Conservation (phyloP, 2,797 vertebrate species). For the Cichlasoma orientale region DNA sequence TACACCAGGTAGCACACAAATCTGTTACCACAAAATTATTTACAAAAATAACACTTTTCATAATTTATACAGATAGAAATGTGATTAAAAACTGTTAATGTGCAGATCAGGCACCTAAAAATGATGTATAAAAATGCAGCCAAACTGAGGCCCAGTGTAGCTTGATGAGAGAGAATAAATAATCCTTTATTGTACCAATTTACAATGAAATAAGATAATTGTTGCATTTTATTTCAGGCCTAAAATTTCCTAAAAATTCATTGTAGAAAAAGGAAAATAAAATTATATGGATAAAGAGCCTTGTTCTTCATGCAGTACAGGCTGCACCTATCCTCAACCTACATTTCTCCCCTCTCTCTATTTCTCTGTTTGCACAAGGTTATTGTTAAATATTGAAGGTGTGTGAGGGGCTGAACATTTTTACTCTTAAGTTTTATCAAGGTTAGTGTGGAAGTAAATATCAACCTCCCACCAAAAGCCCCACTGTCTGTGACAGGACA, state of each 20-base stretch:
- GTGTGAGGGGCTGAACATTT: slow-evolving; percentile 3
- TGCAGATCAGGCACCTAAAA: slow-evolving; percentile 29
- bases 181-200: not conserved
- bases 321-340: slow-evolving; percentile 55
- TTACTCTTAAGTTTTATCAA: slow-evolving; percentile 12
- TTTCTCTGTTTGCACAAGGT: slow-evolving; percentile 13
- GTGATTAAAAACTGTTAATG: not conserved
- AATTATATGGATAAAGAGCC: slow-evolving; percentile 5
- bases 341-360: slow-evolving; percentile 10
- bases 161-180: slow-evolving; percentile 28
- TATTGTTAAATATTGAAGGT: slow-evolving; percentile 34
- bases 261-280: not conserved
- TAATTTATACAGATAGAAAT: not conserved
- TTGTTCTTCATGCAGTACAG: slow-evolving; percentile 41
- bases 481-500: slow-evolving; percentile 58
- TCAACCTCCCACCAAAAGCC: slow-evolving; percentile 19
- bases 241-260: slow-evolving; percentile 3
- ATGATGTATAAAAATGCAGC: slow-evolving; percentile 37
- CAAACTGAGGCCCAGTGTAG: slow-evolving; percentile 69
- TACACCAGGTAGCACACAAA: slow-evolving; percentile 27
- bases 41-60: slow-evolving; percentile 6
- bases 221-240: not conserved
- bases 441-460: slow-evolving; percentile 39
- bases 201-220: slow-evolving; percentile 30
- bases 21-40: slow-evolving; percentile 1